These are phyloP conservation scores for Sisor rabdophorus DNA, from an alignment of 2,113 vertebrate species.

Conservation along the genomic window DNA sequence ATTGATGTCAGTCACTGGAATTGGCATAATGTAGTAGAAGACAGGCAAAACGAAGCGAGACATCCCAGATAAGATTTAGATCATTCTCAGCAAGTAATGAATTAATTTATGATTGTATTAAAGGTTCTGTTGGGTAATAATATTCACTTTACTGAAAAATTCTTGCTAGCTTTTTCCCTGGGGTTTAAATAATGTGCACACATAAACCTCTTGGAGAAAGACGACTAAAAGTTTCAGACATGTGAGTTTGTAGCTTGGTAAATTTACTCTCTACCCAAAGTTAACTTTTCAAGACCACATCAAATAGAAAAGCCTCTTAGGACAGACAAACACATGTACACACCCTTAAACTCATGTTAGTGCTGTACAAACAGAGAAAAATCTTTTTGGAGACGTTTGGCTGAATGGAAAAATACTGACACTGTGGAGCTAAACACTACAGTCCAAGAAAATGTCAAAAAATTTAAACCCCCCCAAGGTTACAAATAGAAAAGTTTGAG, in stretches of 20 bases:
- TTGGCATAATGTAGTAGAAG: conserved; percentile 30
- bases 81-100: conserved; percentile 36
- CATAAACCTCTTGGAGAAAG: conserved; percentile 31
- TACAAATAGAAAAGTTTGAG: background rate
- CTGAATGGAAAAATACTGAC: background rate
- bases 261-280: conserved; percentile 2
- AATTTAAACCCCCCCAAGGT: background rate
- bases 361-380: background rate
- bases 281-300: conserved; percentile 41
- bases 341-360: background rate
- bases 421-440: background rate
- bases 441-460: background rate
- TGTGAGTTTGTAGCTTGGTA: conserved; percentile 40
- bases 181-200: background rate
- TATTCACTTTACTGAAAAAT: conserved; percentile 28
- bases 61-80: conserved; percentile 41
- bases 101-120: conserved; percentile 49
- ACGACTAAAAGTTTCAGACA: conserved; percentile 28
- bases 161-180: conserved; percentile 13
- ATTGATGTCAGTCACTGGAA: conserved; percentile 39
- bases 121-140: conserved; percentile 35
- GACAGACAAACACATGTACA: background rate
- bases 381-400: background rate
- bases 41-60: conserved; percentile 19
- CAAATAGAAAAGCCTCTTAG: conserved; percentile 18